Evolutionary conservation across 2,113 vertebrate species (phyloP).

Genomic region (Epinephelus cyanopodus): DNA sequence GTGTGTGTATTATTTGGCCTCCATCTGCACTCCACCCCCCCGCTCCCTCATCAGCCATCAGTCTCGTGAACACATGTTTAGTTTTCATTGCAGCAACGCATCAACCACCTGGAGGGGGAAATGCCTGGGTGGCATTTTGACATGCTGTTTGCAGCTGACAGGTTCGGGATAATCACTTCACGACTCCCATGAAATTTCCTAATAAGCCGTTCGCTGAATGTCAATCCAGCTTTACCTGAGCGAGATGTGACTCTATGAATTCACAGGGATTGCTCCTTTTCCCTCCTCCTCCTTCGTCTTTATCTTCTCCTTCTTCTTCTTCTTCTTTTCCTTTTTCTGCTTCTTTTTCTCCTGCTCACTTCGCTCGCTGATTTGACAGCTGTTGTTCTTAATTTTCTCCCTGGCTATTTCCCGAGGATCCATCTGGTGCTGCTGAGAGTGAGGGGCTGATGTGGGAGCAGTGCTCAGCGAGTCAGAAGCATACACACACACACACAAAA

Average conservation of each 20-base stretch:
- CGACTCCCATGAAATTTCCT: conserved; percentile 64
- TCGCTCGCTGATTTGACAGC: conserved; percentile 45
- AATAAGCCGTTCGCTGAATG: conserved; percentile 67
- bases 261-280: neutral
- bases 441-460: conserved; percentile 46
- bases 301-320: too few species aligned
- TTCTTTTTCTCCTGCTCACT: neutral
- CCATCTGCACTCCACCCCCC: conserved; percentile 27
- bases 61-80: conserved; percentile 60
- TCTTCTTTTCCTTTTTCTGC: neutral
- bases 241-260: conserved; percentile 25
- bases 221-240: conserved; percentile 64
- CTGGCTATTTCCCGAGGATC: conserved; percentile 63
- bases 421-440: conserved; percentile 61
- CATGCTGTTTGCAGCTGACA: conserved; percentile 73
- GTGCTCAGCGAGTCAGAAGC: conserved; percentile 3
- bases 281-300: neutral
- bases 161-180: conserved; percentile 74
- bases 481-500: neutral
- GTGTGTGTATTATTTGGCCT: conserved; percentile 22
- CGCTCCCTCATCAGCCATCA: conserved; percentile 44
- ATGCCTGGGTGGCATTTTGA: conserved; percentile 60
- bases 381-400: conserved; percentile 74
- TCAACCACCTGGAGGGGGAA: conserved; percentile 59
- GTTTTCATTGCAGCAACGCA: conserved; percentile 36